Base-by-base conservation (phyloP, 2,797 vertebrate genomes). In the Pangasius mekongensis region DNA sequence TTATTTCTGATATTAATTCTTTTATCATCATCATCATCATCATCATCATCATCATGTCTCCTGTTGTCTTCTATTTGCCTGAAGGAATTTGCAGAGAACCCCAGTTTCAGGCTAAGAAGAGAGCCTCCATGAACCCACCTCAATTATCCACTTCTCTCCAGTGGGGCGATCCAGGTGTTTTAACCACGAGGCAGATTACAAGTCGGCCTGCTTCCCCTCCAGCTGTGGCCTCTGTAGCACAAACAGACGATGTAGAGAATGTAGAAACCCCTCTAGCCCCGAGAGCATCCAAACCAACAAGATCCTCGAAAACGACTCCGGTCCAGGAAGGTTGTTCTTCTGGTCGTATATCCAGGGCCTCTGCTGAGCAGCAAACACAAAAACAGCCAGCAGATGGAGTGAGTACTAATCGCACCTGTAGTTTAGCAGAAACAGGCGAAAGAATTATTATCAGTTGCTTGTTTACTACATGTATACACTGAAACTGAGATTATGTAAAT, bases 21-120 rank as follows among this genome's bases (percentile, higher is more conserved):
- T 49, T n/a, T n/a, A 47, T 43, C 24, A 27, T 62, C n/a, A 43
- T 43, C 36, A 39, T 39, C 39, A 39, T 39, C 39, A 43, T 43
- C 39, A 43, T 43, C 39, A 43, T 43, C 39, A 43, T n/a, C n/a
- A n/a, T n/a, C n/a, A n/a, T n/a, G n/a, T 56, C 56, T 14, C n/a
- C 16, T 56, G 0, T 20, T 87, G 4, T 84, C 87, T 67, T 58
- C 27, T 67, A 56, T 76, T 39, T 10, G 7, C 33, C 20, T 71
- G 47, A 71, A 97, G 97, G 96, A 91, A 96, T 97, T 87, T 93
- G 92, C 0, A 96, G 90, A 93, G 97, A 98, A 85, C 97, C 97
- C 85, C 94, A 94, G 88, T 97, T 97, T 93, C 95, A 95, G 92
- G 97, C 97, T 76, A 97, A 97, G 93, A 96, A 94, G 92, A 96